A percentile compares a stretch with the other conserved stretches of the same genome.
These are phyloP conservation scores for Laticauda colubrina DNA, from an alignment of 2,113 vertebrate genomes.

Conservation along the genomic window DNA sequence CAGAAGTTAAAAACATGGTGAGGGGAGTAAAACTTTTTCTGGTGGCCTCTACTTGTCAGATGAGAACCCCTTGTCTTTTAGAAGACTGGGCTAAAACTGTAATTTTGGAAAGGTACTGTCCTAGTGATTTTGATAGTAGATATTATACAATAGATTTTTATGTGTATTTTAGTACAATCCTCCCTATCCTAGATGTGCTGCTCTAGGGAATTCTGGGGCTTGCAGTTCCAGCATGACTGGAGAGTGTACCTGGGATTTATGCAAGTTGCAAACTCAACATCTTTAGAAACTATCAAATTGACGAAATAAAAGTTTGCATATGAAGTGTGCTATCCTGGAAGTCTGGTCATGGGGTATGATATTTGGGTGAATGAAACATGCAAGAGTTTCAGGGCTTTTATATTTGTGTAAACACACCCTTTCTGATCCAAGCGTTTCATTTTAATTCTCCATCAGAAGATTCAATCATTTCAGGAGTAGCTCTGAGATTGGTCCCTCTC, in stretches of 20 bases:
- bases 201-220: background rate
- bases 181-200: background rate
- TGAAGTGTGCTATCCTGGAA: background rate
- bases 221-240: background rate
- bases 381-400: background rate
- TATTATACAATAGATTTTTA: background rate
- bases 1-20: background rate
- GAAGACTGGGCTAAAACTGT: background rate
- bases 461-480: background rate
- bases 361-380: background rate
- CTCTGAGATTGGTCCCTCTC: background rate
- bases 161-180: background rate
- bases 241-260: background rate
- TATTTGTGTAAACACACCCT: background rate
- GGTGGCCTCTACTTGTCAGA: background rate
- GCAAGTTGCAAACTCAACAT: background rate
- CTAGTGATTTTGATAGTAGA: background rate
- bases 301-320: background rate
- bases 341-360: background rate
- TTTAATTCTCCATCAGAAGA: background rate
- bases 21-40: background rate
- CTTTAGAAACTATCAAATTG: background rate
- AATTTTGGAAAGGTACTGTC: background rate
- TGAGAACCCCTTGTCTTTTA: constrained; percentile 6
- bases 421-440: constrained; percentile 3